Evolutionary conservation across 1,140 invertebrate species (phyloP), one percentile per base, ranked within the genome.

Genomic region (Zaprionus ghesquierei): DNA sequence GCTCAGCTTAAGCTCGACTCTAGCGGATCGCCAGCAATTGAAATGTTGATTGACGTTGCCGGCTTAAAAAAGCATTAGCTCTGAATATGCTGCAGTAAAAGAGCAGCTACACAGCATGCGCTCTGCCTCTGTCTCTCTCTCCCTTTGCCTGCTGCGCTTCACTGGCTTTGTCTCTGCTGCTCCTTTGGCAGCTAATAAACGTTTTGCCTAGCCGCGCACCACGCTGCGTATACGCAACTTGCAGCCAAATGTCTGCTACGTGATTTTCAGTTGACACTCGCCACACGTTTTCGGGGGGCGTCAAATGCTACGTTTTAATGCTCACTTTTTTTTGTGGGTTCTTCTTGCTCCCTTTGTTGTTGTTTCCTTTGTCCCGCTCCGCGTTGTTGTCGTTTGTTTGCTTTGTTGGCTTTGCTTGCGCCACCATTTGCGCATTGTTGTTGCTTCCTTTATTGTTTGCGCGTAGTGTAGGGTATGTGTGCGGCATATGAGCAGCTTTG

Each of bases 221-320:
- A 87, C 49, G 76, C 76, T 74, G 73, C 84, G 84, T 89, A 89
- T 89, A 84, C 84, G 79, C 84, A 89, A 77, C 84, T 55, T 84
- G 73, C 76, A 77, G 63, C 73, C 63, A 72, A 84, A 89, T 84
- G 84, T 77, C 74, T 89, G 79, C 77, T 84, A 89, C 84, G 84
- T 89, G 84, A 89, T 89, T 87, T 80, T 77, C 61, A 73, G 79
- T 44, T 74, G 54, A 61, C 79, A 87, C 73, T 62, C 38, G 49
- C 56, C 59, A 75, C 81, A 86, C 81, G 78, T 81, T 51, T 44
- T 29, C 9, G 27, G 27, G 27, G 69, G 54, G 70, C 82, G 31
- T 69, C 75, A 71, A 84, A 73, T 77, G 53, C 38, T 44, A 44
- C 76, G 46, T 62, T 77, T 73, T 61, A 44, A 44, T 60, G 31